phyloP scores from a whole-genome alignment of 2,113 vertebrate genomes.

The Climacteris rufus region DNA sequence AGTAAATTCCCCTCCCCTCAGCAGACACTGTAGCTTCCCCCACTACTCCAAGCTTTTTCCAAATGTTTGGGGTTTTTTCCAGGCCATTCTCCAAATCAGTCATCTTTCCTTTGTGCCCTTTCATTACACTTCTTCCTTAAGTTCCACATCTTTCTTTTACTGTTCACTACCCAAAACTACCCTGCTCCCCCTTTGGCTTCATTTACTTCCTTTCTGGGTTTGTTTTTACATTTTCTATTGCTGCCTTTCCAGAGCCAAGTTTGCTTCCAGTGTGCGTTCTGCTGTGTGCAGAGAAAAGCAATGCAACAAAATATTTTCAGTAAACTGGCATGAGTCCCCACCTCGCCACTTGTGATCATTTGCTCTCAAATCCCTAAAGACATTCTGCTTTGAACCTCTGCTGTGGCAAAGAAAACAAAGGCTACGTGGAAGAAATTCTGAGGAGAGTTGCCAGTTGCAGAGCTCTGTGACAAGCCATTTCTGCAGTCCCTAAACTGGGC shows the following conservation, averaged over 20 bases:
- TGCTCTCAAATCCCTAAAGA: slow-evolving; percentile 34
- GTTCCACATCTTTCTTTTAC: slow-evolving; percentile 13
- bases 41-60: background rate
- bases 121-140: slow-evolving; percentile 39
- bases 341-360: slow-evolving; percentile 4
- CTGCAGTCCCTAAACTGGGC: background rate
- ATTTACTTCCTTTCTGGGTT: slow-evolving; percentile 49
- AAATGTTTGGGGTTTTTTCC: background rate
- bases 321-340: background rate
- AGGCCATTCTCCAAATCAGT: slow-evolving; percentile 5
- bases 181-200: slow-evolving; percentile 15
- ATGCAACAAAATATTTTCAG: slow-evolving; percentile 38
- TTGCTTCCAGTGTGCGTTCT: slow-evolving; percentile 23
- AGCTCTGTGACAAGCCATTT: background rate
- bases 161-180: slow-evolving; percentile 31
- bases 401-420: slow-evolving; percentile 10
- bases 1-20: background rate
- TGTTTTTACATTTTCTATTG: slow-evolving; percentile 51
- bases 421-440: background rate
- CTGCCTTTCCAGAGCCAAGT: slow-evolving; percentile 37
- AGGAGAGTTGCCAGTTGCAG: background rate
- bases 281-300: slow-evolving; percentile 29
- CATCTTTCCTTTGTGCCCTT: slow-evolving; percentile 25
- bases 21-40: background rate
- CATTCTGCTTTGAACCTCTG: slow-evolving; percentile 30